Evolutionary conservation across 1,140 invertebrate genomes (phyloP), one percentile per base, ranked within the genome.

Genomic region (Rhyzopertha dominica): DNA sequence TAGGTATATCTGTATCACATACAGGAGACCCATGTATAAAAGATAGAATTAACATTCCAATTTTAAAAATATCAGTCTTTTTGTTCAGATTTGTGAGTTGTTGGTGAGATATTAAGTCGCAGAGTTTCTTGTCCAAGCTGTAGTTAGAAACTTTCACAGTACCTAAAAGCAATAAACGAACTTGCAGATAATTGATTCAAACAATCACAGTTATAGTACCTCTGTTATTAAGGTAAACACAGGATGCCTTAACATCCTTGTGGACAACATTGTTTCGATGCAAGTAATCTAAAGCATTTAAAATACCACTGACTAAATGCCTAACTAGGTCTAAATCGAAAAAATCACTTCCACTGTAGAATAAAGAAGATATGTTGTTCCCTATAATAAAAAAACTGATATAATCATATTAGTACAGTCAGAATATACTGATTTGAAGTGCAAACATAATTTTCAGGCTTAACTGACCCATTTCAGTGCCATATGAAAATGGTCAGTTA

Each of bases 211-310:
- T 37, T 42, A 47, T 58, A 62, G 54, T 63, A 29, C 74, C 80
- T 19, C 57, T 61, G n/a, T 70, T 44, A 26, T 34, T 43, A 13
- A 63, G 37, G 56, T 82, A 82, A 25, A 87, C 72, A 53, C 77
- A 83, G 7, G 75, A 73, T 35, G 79, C 75, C 10, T 79, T 66
- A 5, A 91, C 58, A 68, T 85, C 79, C 59, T 82, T 84, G 62
- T 90, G 86, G 1, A 86, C 81, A 5, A 90, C 78, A 54, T 82
- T 82, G 59, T 88, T 87, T 30, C 77, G 70, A 58, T 90, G 87
- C 9, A 91, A 66, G 62, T 80, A 87, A 12, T 78, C 66, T 4
- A 91, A 54, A 2, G 80, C 82, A 32, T 75, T 71, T 1, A 90
- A 61, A 14, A 88, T 71, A 30, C 80, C 81, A 5, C 63, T 67